Conservation (phyloP, 2,888 invertebrate genomes). For the Hyles lineata region DNA sequence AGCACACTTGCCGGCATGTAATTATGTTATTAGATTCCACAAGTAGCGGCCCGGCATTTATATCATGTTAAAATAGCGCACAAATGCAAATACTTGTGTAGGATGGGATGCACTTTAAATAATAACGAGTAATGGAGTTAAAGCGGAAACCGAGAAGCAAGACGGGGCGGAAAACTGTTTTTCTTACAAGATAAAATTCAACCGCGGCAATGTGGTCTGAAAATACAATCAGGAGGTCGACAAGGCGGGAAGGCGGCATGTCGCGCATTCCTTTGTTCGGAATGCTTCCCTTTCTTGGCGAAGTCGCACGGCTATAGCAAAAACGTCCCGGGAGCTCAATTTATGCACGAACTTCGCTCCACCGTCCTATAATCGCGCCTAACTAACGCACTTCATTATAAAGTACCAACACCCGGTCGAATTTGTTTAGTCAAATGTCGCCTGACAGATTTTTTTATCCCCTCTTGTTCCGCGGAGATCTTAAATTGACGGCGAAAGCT, state of each 20-base stretch:
- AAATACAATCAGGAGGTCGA: slow-evolving; percentile 36
- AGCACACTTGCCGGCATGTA: slow-evolving; percentile 6
- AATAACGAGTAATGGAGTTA: slow-evolving; percentile 8
- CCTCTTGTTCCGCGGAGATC: slow-evolving; percentile 26
- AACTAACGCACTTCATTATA: slow-evolving; percentile 52
- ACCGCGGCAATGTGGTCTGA: not conserved
- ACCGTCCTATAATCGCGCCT: slow-evolving; percentile 41
- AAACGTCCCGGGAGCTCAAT: slow-evolving; percentile 49
- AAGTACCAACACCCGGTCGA: slow-evolving; percentile 35
- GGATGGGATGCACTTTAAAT: slow-evolving; percentile 10
- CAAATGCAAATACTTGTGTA: not conserved
- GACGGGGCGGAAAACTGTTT: not conserved
- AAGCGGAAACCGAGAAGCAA: not conserved
- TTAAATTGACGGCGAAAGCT: slow-evolving; percentile 28
- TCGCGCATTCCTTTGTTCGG: slow-evolving; percentile 48
- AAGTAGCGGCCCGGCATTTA: not conserved
- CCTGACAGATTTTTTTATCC: slow-evolving; percentile 33
- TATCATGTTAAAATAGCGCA: not conserved
- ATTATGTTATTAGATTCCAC: slow-evolving; percentile 10
- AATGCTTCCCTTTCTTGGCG: slow-evolving; percentile 41
- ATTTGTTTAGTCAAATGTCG: slow-evolving; percentile 36
- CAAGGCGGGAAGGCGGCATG: slow-evolving; percentile 30
- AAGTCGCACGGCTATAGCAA: slow-evolving; percentile 39
- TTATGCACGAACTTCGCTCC: slow-evolving; percentile 53
- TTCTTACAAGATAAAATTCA: not conserved